A percentile compares a stretch with the other conserved stretches of the same genome.
phyloP scores from a whole-genome alignment of 2,797 vertebrate species.

The Chaunax sp. region DNA sequence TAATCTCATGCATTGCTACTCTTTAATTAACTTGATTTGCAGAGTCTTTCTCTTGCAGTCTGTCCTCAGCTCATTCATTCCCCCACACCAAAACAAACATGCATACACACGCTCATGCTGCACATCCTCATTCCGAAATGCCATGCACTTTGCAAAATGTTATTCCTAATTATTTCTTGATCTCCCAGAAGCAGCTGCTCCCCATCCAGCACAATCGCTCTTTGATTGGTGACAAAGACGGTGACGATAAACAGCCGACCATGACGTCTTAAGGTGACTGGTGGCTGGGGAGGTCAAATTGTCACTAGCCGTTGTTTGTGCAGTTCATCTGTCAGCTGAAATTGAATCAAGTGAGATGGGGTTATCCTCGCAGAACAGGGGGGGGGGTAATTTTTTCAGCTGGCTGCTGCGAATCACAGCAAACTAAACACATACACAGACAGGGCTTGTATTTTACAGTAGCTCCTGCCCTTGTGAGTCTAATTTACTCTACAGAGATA shows the following conservation, averaged over 20 bases:
- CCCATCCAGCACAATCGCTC: constrained; percentile 37
- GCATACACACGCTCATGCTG: constrained; percentile 8
- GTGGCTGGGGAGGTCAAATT: constrained; percentile 8
- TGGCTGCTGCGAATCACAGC: constrained; percentile 45
- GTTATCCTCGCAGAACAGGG: constrained; percentile 36
- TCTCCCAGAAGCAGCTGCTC: constrained; percentile 58
- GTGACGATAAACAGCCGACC: constrained; percentile 25
- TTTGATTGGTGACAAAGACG: constrained; percentile 50
- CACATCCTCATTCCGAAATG: constrained; percentile 60
- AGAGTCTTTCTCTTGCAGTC: constrained; percentile 64
- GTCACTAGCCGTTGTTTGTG: not conserved
- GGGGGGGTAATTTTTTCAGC: constrained; percentile 7
- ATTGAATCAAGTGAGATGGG: constrained; percentile 24
- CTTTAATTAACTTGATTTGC: constrained; percentile 87
- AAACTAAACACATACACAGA: constrained; percentile 39
- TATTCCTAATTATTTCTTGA: constrained; percentile 67
- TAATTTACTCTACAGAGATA: constrained; percentile 62
- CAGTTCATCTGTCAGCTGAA: constrained; percentile 42
- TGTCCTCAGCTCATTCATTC: constrained; percentile 67
- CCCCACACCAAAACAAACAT: constrained; percentile 36
- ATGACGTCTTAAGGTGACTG: too few species aligned
- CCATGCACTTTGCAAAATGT: constrained; percentile 58
- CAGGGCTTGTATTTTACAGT: constrained; percentile 19
- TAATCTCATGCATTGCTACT: constrained; percentile 86
- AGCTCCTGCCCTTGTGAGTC: constrained; percentile 33